Evolutionary conservation across 2,888 invertebrate species (phyloP).

Genomic region (Cabera pusaria): DNA sequence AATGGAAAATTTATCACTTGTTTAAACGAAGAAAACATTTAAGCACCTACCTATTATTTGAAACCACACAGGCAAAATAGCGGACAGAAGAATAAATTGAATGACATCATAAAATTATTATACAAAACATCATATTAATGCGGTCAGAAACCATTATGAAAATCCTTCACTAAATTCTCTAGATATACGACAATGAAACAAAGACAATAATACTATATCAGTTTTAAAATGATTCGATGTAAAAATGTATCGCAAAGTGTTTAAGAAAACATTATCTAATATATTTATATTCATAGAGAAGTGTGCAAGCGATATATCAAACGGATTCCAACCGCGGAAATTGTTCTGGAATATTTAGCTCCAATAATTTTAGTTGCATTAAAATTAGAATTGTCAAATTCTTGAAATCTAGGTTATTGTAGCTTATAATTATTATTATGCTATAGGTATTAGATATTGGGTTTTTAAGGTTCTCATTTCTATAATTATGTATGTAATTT

Average conservation of each 20-base stretch:
- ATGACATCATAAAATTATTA: slow-evolving; percentile 11
- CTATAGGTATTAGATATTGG: no score
- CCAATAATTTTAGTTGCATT: neutral
- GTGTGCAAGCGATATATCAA: slow-evolving; percentile 23
- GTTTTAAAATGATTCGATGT: slow-evolving; percentile 27
- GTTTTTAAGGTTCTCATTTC: no score
- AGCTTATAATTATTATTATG: no score
- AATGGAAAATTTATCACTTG: neutral
- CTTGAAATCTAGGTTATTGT: neutral
- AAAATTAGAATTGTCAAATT: neutral
- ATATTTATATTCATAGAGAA: slow-evolving; percentile 38
- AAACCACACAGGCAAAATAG: neutral
- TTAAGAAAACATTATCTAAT: slow-evolving; percentile 46
- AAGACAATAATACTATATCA: slow-evolving; percentile 28
- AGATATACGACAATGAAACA: slow-evolving; percentile 23
- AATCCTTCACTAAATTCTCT: slow-evolving; percentile 15
- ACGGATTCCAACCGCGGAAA: neutral
- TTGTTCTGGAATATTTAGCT: slow-evolving; percentile 4
- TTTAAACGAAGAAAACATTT: neutral
- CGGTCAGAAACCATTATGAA: slow-evolving; percentile 20
- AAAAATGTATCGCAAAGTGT: slow-evolving; percentile 31
- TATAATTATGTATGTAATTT: no score
- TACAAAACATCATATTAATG: slow-evolving; percentile 22
- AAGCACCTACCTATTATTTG: no score
- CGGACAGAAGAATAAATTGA: slow-evolving; percentile 7